These are phyloP conservation scores for Sinelater perroti DNA, from an alignment of 2,888 invertebrate species.

Conservation along the genomic window DNA sequence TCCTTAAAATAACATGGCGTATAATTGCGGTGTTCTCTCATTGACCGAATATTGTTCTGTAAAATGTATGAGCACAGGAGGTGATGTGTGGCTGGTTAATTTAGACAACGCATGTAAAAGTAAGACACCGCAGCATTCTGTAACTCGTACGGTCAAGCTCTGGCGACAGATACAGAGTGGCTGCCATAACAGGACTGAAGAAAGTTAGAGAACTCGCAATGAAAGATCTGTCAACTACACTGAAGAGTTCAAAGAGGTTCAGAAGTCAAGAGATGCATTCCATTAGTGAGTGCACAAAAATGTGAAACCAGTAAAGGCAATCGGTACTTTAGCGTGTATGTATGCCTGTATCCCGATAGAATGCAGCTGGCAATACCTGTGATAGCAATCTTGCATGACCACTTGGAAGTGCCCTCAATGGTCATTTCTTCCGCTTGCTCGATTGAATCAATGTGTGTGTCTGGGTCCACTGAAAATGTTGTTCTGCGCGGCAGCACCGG, in stretches of 20 bases:
- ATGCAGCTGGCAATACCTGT: conserved; percentile 82
- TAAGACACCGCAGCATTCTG: too few relatives aligned
- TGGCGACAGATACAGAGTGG: conserved; percentile 29
- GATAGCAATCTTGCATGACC: conserved; percentile 99
- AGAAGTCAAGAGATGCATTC: conserved; percentile 37
- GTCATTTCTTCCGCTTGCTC: conserved; percentile 98
- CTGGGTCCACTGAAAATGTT: conserved; percentile 96
- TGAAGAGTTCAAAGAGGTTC: conserved; percentile 26
- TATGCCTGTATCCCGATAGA: conserved; percentile 55
- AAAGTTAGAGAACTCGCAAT: conserved; percentile 24
- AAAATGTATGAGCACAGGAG: too few relatives aligned
- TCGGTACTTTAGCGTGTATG: conserved; percentile 53
- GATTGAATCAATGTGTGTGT: conserved; percentile 97
- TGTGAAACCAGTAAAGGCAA: conserved; percentile 45
- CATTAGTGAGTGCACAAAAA: conserved; percentile 38
- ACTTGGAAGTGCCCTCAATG: conserved; percentile 98
- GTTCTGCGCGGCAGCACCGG: conserved; percentile 75
- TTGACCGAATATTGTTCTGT: too few relatives aligned
- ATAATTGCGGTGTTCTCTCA: too few relatives aligned
- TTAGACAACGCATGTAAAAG: too few relatives aligned
- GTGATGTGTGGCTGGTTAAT: too few relatives aligned
- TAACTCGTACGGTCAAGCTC: conserved; percentile 30
- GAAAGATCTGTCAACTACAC: conserved; percentile 21
- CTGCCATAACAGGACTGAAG: conserved; percentile 15
- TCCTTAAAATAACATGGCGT: too few relatives aligned